Base-by-base conservation (phyloP, 2,113 vertebrate species). In the Chelonoidis abingdonii region DNA sequence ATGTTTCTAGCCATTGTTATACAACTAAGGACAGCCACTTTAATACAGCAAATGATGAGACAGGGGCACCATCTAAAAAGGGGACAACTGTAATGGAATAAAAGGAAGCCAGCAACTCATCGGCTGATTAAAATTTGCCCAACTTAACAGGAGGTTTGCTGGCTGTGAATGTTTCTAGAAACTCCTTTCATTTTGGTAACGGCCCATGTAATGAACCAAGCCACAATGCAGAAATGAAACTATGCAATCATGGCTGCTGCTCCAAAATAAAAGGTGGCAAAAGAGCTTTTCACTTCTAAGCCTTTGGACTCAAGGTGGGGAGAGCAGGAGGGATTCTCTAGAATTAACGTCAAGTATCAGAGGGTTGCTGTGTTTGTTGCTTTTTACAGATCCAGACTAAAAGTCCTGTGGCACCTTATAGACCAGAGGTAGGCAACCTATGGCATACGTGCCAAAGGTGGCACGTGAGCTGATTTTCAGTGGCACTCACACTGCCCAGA, bases 321-420 rank as follows among this genome's bases (percentile, higher is more conserved):
- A 76, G 89, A 89, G 93, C 90, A 89, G 83, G 59, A 69, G 87
- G 96, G 85, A 84, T 90, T 1, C 92, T 90, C 88, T 90, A 27
- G 83, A 84, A 50, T 50, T 14, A 50, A 80, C 21, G n/a, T 91
- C 47, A 49, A 49, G 47, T 49, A 49, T 49, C 47, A 49, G 47
- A 49, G 10, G 47, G 47, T 49, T 10, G 47, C 47, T 10, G 47
- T 49, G 47, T 49, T 49, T 49, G 10, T 10, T 49, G 47, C 10
- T 49, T 49, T 49, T 49, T 49, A 49, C 47, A 49, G 47, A 49
- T 49, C 47, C 10, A 49, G 47, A 49, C 47, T 49, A 47, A 10
- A 10, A 49, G 47, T 49, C 47, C 47, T 49, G 50, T 50, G 50
- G 50, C 50, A 50, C 50, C 50, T 50, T 50, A 49, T 10, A 49